Evolutionary conservation across 2,113 vertebrate genomes (phyloP).

Genomic region (Tympanuchus pallidicinctus): DNA sequence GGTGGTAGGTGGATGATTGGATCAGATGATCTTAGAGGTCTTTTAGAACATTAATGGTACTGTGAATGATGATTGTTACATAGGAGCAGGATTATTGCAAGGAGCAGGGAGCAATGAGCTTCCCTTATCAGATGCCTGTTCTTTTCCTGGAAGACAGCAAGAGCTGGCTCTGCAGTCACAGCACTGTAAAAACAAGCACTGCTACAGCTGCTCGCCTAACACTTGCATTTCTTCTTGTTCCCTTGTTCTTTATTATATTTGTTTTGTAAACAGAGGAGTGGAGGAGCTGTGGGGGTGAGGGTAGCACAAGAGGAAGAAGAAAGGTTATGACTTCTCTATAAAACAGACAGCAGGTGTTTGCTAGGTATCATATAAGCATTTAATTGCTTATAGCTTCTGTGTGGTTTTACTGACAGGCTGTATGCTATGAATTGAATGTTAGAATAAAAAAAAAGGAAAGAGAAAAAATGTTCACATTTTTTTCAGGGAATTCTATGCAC

Average conservation of each 20-base stretch:
- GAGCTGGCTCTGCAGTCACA: neutral
- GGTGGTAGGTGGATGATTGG: too few relatives aligned
- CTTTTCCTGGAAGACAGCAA: neutral
- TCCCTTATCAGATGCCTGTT: neutral
- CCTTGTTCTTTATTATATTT: neutral
- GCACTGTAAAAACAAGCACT: neutral
- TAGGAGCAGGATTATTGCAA: neutral
- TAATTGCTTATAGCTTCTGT: accelerated
- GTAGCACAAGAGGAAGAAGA: neutral
- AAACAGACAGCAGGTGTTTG: neutral
- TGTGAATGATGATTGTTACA: neutral
- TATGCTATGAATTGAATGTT: neutral
- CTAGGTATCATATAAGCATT: neutral
- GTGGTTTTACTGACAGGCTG: neutral
- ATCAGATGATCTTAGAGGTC: too few relatives aligned
- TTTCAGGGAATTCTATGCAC: neutral
- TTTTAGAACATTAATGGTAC: too few relatives aligned
- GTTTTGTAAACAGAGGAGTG: neutral
- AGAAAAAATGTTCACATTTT: neutral
- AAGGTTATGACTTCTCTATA: neutral
- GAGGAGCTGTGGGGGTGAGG: neutral
- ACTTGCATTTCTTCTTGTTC: neutral
- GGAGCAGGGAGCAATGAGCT: neutral
- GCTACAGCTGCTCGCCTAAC: neutral
- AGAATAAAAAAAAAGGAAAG: too few relatives aligned